These are phyloP conservation scores for Odontophorus gujanensis DNA, from an alignment of 2,113 vertebrate genomes.

Conservation along the genomic window DNA sequence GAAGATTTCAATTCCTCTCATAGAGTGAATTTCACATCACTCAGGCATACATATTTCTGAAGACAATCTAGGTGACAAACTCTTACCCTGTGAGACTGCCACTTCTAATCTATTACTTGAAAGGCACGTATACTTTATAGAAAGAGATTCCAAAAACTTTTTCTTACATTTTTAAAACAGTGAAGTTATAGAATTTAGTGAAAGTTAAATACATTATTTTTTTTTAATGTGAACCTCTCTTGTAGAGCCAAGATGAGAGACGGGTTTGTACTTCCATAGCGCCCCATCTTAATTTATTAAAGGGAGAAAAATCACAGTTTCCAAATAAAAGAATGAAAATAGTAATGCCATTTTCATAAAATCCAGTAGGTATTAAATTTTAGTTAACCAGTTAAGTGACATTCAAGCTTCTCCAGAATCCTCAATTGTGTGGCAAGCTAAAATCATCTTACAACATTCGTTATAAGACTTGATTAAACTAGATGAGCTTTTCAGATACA, in stretches of 20 bases:
- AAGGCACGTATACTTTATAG: not conserved
- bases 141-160: not conserved
- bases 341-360: not conserved
- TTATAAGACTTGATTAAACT: not conserved
- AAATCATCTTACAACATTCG: not conserved
- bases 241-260: not conserved
- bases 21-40: not conserved
- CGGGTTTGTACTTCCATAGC: not conserved
- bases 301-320: not conserved
- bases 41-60: not conserved
- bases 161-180: not conserved
- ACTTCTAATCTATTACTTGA: conserved; percentile 3
- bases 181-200: not conserved
- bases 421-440: not conserved
- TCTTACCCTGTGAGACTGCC: not conserved
- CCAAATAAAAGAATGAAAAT: not conserved
- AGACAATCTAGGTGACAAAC: conserved; percentile 9
- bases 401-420: not conserved
- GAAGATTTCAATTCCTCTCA: conserved; percentile 1
- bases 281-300: not conserved
- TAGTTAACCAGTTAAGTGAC: not conserved
- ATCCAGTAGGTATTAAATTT: not conserved
- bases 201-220: not conserved
- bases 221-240: not conserved
- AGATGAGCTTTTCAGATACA: not conserved